A percentile compares a stretch with the other conserved stretches of the same genome.
These are phyloP conservation scores for Casuarius casuarius DNA, from an alignment of 2,113 vertebrate species.

Conservation along the genomic window DNA sequence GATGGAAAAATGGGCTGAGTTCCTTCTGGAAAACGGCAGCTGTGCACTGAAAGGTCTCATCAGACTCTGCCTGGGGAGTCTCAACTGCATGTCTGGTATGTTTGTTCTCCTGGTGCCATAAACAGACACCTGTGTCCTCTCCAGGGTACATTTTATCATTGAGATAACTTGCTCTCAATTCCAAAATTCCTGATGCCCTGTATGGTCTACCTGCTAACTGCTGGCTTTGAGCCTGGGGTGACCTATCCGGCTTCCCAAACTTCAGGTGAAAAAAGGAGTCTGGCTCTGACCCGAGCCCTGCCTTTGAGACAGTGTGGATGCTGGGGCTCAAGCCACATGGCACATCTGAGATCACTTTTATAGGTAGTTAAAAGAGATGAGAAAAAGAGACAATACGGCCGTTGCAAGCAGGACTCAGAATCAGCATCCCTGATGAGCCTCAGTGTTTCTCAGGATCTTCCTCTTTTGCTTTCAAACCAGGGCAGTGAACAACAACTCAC, in stretches of 20 bases:
- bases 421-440: neutral
- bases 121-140: neutral
- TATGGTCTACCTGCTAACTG: neutral
- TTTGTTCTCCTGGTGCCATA: neutral
- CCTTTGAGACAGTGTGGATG: accelerated
- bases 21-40: neutral
- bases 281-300: neutral
- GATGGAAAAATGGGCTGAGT: neutral
- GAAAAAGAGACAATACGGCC: neutral
- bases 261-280: neutral
- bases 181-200: neutral
- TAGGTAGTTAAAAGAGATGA: neutral
- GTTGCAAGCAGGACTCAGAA: neutral
- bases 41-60: neutral
- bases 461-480: neutral
- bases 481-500: neutral
- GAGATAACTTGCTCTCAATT: neutral
- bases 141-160: neutral
- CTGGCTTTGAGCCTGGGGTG: neutral
- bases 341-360: neutral
- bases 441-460: neutral
- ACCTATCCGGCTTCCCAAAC: neutral
- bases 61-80: neutral
- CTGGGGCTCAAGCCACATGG: neutral
- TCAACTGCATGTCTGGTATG: neutral